phyloP scores from a whole-genome alignment of 1,140 invertebrate genomes.

The Muscidifurax raptorellus region DNA sequence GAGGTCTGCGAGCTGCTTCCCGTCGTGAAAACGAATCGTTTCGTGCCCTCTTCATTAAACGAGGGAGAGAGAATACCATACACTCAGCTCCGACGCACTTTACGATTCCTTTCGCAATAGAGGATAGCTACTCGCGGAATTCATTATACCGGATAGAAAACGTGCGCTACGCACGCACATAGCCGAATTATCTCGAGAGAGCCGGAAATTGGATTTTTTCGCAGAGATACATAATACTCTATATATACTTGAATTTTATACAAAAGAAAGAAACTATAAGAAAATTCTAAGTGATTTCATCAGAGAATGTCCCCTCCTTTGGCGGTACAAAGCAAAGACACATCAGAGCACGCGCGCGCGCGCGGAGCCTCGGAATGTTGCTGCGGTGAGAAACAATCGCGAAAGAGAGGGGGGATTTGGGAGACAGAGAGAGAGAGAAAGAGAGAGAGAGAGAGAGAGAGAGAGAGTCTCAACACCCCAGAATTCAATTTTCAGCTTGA shows the following conservation, averaged over 20 bases:
- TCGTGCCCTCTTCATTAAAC: constrained; percentile 55
- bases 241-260: too few species aligned
- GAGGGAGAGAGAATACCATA: not conserved
- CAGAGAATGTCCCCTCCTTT: not conserved
- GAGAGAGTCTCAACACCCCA: constrained; percentile 61
- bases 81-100: constrained; percentile 46
- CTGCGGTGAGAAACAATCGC: constrained; percentile 64
- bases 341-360: constrained; percentile 23
- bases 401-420: constrained; percentile 47
- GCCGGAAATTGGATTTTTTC: not conserved
- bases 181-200: not conserved
- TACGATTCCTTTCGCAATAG: constrained; percentile 60
- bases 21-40: constrained; percentile 53
- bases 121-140: constrained; percentile 53
- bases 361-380: constrained; percentile 57
- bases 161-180: not conserved
- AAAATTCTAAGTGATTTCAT: not conserved
- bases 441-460: too few species aligned
- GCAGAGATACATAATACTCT: too few species aligned
- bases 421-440: constrained; percentile 11
- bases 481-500: constrained; percentile 75
- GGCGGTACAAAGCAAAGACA: not conserved
- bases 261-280: not conserved
- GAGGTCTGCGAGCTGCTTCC: constrained; percentile 35
- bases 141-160: constrained; percentile 37